phyloP scores from a whole-genome alignment of 1,140 invertebrate species.

The Drosophila kepulauana region DNA sequence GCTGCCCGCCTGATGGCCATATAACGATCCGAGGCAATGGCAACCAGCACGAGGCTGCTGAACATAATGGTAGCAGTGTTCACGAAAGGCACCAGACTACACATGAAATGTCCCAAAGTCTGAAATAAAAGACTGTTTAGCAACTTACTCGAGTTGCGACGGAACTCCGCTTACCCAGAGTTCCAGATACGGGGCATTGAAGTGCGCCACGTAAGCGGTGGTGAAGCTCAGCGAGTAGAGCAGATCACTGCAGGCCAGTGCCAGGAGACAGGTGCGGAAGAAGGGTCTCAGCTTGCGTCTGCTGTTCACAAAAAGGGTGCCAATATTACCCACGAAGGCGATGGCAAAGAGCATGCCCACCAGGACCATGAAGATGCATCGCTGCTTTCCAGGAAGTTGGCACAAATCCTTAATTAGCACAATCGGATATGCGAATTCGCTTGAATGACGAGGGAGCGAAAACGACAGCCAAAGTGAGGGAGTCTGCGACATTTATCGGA shows the following conservation, averaged over 20 bases:
- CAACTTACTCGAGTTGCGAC: not conserved
- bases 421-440: constrained; percentile 33
- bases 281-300: constrained; percentile 72
- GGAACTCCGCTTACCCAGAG: constrained; percentile 67
- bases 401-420: constrained; percentile 51
- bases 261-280: constrained; percentile 84
- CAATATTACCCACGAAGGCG: constrained; percentile 67
- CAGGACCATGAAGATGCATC: constrained; percentile 39
- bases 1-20: constrained; percentile 84
- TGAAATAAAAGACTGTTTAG: constrained; percentile 32
- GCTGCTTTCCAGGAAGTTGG: constrained; percentile 31
- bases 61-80: constrained; percentile 85
- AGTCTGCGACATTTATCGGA: constrained; percentile 24
- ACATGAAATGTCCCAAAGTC: constrained; percentile 85
- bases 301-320: constrained; percentile 69
- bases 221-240: constrained; percentile 72
- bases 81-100: constrained; percentile 85
- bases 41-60: constrained; percentile 86
- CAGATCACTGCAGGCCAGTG: constrained; percentile 85
- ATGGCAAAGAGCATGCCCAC: constrained; percentile 45
- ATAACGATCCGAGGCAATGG: constrained; percentile 86
- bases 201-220: constrained; percentile 63
- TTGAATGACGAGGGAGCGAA: not conserved
- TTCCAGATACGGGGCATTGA: constrained; percentile 61
- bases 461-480: not conserved